Evolutionary conservation across 2,888 invertebrate genomes (phyloP).

Genomic region (Tachina fera): DNA sequence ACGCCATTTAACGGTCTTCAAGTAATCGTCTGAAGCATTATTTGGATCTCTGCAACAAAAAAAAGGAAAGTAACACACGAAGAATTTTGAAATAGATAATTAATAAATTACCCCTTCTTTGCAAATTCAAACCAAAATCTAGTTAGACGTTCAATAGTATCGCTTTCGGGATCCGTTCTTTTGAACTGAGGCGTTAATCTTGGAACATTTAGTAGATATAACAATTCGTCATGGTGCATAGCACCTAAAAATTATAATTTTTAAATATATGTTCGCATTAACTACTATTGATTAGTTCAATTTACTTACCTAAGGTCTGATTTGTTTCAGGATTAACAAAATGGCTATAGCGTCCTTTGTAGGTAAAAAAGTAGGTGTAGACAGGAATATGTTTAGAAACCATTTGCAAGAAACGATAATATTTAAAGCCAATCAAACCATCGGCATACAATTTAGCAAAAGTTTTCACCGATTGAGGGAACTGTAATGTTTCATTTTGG

Average conservation of each 20-base stretch:
- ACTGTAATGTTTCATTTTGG: conserved; percentile 68
- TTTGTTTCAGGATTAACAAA: conserved; percentile 82
- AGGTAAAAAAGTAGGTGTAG: conserved; percentile 86
- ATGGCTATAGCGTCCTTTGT: conserved; percentile 86
- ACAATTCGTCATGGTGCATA: conserved; percentile 83
- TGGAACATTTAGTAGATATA: conserved; percentile 81
- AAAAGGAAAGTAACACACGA: neutral
- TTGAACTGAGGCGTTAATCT: conserved; percentile 80
- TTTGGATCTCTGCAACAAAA: conserved; percentile 78
- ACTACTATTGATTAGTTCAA: neutral
- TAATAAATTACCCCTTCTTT: conserved; percentile 38
- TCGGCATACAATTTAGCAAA: conserved; percentile 84
- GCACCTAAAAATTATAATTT: conserved; percentile 78
- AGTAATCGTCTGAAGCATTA: conserved; percentile 76
- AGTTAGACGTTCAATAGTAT: conserved; percentile 82
- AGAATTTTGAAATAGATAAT: neutral
- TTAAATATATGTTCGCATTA: conserved; percentile 47
- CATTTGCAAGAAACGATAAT: conserved; percentile 85
- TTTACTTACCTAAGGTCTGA: conserved; percentile 84
- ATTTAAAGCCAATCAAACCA: conserved; percentile 84
- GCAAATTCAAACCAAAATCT: conserved; percentile 83
- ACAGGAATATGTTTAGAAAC: conserved; percentile 85
- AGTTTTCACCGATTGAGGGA: conserved; percentile 73
- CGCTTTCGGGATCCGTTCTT: conserved; percentile 81
- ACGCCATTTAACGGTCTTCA: conserved; percentile 76